Conservation (phyloP, 2,113 vertebrate genomes). For the Melierax canorus region DNA sequence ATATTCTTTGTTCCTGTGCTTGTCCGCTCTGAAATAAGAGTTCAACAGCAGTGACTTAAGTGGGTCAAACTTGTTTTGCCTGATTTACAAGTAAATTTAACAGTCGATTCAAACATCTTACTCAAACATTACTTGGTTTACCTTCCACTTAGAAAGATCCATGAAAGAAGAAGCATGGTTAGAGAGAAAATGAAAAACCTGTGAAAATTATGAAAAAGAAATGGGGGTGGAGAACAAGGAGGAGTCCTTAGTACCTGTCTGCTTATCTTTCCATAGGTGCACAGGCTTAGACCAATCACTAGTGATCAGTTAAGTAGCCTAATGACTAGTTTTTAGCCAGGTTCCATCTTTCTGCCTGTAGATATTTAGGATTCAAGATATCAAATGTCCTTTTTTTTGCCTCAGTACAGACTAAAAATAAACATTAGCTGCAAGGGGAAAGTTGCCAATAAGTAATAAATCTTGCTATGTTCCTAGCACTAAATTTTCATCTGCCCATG, state of each 20-base stretch:
- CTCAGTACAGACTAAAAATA: not conserved
- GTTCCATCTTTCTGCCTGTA: not conserved
- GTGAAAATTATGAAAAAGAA: not conserved
- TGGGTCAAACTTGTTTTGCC: not conserved
- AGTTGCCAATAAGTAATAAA: not conserved
- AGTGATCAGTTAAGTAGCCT: not conserved
- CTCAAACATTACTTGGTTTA: not conserved
- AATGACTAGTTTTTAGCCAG: not conserved
- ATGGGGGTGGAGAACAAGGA: not conserved
- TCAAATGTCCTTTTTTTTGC: not conserved
- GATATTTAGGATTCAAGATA: not conserved
- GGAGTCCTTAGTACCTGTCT: not conserved
- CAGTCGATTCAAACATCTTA: not conserved
- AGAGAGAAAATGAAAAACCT: not conserved
- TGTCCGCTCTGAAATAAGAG: not conserved
- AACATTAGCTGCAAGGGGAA: not conserved
- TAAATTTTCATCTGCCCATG: not conserved
- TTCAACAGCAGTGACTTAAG: not conserved
- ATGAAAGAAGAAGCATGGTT: not conserved
- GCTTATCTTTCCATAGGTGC: too few relatives aligned
- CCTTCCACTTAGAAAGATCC: not conserved
- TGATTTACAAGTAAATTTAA: not conserved
- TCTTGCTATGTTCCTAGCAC: not conserved
- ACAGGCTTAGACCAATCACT: not conserved
- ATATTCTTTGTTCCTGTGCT: not conserved